phyloP scores from a whole-genome alignment of 1,140 invertebrate genomes.

The Melitaea cinxia region DNA sequence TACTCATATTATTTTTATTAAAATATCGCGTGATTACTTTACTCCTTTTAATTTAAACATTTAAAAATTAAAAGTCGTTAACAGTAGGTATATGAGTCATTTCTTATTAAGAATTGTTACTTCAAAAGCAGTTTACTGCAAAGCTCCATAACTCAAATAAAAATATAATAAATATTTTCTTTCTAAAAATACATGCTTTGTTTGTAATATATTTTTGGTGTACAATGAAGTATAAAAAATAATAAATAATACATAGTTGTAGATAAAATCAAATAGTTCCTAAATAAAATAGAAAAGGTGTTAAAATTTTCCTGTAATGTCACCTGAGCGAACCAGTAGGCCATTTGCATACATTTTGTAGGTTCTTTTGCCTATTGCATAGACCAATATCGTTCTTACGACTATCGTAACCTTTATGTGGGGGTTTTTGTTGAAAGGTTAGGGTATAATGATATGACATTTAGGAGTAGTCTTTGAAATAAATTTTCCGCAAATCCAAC shows the following conservation, averaged over 20 bases:
- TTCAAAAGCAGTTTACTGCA: no score
- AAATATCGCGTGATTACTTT: no score
- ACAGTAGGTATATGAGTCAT: no score
- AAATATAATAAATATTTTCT: no score
- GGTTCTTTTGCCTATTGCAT: conserved; percentile 23
- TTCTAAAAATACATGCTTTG: no score
- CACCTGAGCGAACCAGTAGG: conserved; percentile 16
- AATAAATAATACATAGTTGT: background rate
- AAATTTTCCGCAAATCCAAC: conserved; percentile 1
- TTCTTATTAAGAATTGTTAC: no score
- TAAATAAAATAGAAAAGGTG: conserved; percentile 29
- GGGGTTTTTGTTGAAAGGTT: conserved; percentile 22
- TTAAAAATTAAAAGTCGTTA: no score
- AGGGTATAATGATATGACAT: conserved; percentile 23
- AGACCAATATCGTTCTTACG: conserved; percentile 20
- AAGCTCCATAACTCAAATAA: no score
- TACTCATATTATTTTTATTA: no score
- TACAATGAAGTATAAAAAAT: no score
- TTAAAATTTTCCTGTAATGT: conserved; percentile 35
- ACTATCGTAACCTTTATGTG: conserved; percentile 12
- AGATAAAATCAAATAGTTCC: conserved; percentile 6
- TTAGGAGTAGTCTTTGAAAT: conserved; percentile 21
- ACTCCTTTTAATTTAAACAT: no score
- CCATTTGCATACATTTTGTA: conserved; percentile 35
- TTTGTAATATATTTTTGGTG: no score